Percentiles rank a stretch among this genome's conserved stretches.
Conservation (phyloP, 2,888 invertebrate species). For the Calliphora vomitoria region DNA sequence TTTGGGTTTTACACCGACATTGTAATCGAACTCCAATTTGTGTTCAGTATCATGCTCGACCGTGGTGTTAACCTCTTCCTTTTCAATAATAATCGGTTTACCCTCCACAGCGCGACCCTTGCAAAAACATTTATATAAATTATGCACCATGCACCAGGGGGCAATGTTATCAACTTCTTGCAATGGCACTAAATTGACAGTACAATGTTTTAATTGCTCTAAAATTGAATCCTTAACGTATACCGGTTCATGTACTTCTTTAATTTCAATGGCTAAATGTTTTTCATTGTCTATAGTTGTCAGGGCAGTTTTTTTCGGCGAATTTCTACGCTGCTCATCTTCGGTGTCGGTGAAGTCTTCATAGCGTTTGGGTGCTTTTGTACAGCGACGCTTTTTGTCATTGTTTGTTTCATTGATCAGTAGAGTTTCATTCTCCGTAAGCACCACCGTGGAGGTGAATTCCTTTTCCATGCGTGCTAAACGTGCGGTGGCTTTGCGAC, state of each 20-base stretch:
- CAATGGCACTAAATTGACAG: slow-evolving; percentile 80
- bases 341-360: slow-evolving; percentile 85
- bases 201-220: slow-evolving; percentile 80
- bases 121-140: slow-evolving; percentile 88
- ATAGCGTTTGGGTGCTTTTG: slow-evolving; percentile 87
- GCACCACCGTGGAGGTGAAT: slow-evolving; percentile 89
- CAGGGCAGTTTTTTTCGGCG: slow-evolving; percentile 59
- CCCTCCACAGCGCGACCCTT: slow-evolving; percentile 84
- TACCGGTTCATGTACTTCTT: slow-evolving; percentile 76
- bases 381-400: slow-evolving; percentile 85
- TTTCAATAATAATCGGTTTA: slow-evolving; percentile 80
- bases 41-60: slow-evolving; percentile 70
- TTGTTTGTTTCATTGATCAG: slow-evolving; percentile 86
- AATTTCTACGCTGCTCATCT: slow-evolving; percentile 69
- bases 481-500: slow-evolving; percentile 84
- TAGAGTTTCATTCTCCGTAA: slow-evolving; percentile 88
- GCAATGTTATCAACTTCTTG: slow-evolving; percentile 85
- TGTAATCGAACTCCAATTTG: slow-evolving; percentile 66
- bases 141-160: slow-evolving; percentile 89
- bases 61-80: slow-evolving; percentile 75
- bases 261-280: slow-evolving; percentile 67
- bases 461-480: slow-evolving; percentile 89
- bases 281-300: slow-evolving; percentile 54
- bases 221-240: slow-evolving; percentile 78
- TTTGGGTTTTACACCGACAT: slow-evolving; percentile 75